Conservation (phyloP, 2,888 invertebrate genomes). For the Pseudococcus longispinus region DNA sequence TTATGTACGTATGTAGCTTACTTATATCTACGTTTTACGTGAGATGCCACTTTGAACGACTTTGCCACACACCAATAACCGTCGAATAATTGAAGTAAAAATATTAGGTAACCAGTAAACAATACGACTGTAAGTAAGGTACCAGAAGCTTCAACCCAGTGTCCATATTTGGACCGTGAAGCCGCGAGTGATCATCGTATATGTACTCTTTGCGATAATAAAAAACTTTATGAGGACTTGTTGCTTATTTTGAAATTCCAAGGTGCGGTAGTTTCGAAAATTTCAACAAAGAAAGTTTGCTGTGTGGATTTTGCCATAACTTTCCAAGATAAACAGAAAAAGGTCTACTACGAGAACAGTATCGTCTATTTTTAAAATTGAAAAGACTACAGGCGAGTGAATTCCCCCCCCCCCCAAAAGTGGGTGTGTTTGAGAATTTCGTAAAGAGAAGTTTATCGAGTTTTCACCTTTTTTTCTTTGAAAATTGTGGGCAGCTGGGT, state of each 20-base stretch:
- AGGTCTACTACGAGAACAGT: neutral
- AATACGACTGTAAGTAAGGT: neutral
- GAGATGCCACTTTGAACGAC: neutral
- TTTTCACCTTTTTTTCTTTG: too few species aligned
- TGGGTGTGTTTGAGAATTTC: too few species aligned
- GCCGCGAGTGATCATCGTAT: neutral
- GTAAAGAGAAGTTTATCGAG: too few species aligned
- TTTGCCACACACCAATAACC: neutral
- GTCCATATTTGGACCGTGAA: neutral
- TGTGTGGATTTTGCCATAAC: neutral
- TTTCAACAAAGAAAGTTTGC: neutral
- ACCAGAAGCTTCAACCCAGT: too few species aligned
- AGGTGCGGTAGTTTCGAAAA: neutral
- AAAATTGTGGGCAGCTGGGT: too few species aligned
- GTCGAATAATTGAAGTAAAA: neutral
- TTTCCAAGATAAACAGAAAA: neutral
- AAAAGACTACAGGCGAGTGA: too few species aligned
- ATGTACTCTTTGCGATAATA: neutral
- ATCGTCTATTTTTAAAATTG: too few species aligned
- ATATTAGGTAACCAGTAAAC: neutral
- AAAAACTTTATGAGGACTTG: neutral
- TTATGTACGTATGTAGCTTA: neutral
- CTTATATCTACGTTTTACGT: neutral
- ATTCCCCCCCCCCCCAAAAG: too few species aligned
- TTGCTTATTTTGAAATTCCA: neutral